Evolutionary conservation across 2,888 invertebrate species (phyloP), one percentile per base, ranked within the genome.

Genomic region (Gymnosoma rotundatum): DNA sequence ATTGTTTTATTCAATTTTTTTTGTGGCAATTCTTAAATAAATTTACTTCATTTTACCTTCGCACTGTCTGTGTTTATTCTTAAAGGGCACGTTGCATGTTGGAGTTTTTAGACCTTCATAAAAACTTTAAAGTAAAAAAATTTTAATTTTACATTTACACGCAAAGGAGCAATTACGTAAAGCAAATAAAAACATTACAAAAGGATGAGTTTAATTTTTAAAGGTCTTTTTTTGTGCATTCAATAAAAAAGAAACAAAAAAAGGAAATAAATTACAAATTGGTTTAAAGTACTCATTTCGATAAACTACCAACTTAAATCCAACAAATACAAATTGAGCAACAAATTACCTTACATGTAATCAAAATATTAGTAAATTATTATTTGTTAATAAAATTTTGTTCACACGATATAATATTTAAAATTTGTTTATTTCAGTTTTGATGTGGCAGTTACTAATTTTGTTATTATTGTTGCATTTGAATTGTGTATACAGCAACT

Each of bases 271-370:
- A n/a, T 42, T 1, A 42, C 42, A 42, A 42, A 42, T 48, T 16
- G 54, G 7, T 54, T 74, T 50, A 52, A 60, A 54, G 36, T 21
- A 56, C 38, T 36, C 45, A 50, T 16, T n/a, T 21, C 20, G 50
- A 63, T 48, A 48, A 6, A 21, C 60, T 36, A 16, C 42, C 60
- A 32, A 69, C 54, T 54, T 16, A 32, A 70, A 16, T 14, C 25
- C 8, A 14, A 16, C n/a, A 73, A 16, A 21, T 56, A 60, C 54
- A 56, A 61, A 78, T 56, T 69, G 60, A 74, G 80, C 83, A 80
- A 84, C 83, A 84, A 84, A 84, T 84, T 84, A 76, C 73, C 56
- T 76, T 81, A 73, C 83, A 84, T 84, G 83, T 69, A 78, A 73
- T 25, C 76, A 73, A 84, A 79, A 84, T 80, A 83, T 80, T 80